A percentile compares a stretch with the other conserved stretches of the same genome.
phyloP scores from a whole-genome alignment of 2,113 vertebrate species.

The Sturnira hondurensis region DNA sequence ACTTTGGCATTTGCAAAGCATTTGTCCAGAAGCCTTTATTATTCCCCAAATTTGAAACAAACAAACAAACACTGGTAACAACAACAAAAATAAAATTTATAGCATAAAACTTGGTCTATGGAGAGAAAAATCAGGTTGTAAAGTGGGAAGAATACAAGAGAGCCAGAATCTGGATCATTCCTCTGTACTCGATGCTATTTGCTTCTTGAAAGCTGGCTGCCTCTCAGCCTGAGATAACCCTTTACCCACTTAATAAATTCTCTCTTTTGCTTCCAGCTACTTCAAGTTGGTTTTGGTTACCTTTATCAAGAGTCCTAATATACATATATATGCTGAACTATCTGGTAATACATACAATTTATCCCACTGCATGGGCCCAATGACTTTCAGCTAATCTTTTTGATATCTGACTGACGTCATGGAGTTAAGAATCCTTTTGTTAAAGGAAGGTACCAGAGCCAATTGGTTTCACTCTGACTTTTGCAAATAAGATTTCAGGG shows the following conservation, averaged over 20 bases:
- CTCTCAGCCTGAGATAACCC: neutral
- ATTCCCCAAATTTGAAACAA: neutral
- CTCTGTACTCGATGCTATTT: neutral
- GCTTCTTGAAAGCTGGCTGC: neutral
- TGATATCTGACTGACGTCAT: neutral
- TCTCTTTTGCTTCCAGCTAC: neutral
- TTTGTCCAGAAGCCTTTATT: neutral
- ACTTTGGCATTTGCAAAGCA: neutral
- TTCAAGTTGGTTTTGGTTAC: conserved; percentile 37
- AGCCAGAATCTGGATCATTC: neutral
- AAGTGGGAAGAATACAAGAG: neutral
- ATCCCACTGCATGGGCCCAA: neutral
- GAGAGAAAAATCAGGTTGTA: neutral
- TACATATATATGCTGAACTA: neutral
- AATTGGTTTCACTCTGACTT: neutral
- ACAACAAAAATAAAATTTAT: neutral
- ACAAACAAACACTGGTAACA: neutral
- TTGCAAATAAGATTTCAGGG: conserved; percentile 6
- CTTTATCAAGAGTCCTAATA: neutral
- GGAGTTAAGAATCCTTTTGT: neutral
- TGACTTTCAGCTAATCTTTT: neutral
- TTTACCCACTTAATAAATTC: neutral
- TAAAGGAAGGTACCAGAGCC: neutral
- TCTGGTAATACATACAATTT: neutral
- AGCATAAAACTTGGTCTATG: neutral